A percentile compares a stretch with the other conserved stretches of the same genome.
Conservation (phyloP, 2,797 vertebrate genomes). For the Naso thynnoides region DNA sequence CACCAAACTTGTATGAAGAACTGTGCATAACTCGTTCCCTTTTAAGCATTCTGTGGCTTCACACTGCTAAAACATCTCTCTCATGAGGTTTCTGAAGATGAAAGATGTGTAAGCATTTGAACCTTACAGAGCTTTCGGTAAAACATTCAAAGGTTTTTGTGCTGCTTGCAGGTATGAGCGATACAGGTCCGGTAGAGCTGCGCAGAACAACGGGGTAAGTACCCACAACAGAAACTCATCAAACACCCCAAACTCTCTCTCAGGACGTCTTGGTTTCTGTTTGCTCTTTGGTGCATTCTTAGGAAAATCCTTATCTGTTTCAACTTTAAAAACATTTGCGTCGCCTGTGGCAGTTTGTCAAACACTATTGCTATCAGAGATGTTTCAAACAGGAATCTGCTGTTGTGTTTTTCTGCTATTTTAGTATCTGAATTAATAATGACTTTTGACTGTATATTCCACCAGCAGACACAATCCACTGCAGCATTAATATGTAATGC, state of each 20-base stretch:
- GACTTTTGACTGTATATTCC: not conserved
- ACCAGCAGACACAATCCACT: not conserved
- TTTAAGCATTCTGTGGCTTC: slow-evolving; percentile 17
- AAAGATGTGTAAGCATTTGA: slow-evolving; percentile 38
- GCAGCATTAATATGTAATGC: slow-evolving; percentile 8
- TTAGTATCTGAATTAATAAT: slow-evolving; percentile 17
- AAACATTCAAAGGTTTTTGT: slow-evolving; percentile 41
- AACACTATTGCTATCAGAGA: not conserved
- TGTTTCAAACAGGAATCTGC: slow-evolving; percentile 9
- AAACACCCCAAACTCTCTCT: slow-evolving; percentile 13
- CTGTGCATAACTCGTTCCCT: slow-evolving; percentile 4
- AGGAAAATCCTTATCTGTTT: not conserved
- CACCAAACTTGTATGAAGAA: not conserved
- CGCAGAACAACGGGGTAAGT: slow-evolving; percentile 95
- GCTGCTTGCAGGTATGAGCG: slow-evolving; percentile 90
- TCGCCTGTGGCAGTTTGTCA: slow-evolving; percentile 2
- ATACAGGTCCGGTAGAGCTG: slow-evolving; percentile 90
- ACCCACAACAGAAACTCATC: slow-evolving; percentile 17
- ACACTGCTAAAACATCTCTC: slow-evolving; percentile 27
- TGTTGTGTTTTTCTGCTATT: slow-evolving; percentile 5
- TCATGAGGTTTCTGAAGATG: slow-evolving; percentile 36
- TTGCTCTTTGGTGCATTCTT: slow-evolving; percentile 23
- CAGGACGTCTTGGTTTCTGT: not conserved
- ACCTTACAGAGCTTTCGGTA: slow-evolving; percentile 19
- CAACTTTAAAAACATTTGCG: slow-evolving; percentile 3